Base-by-base conservation (phyloP, 2,797 vertebrate genomes). In the Falco biarmicus region DNA sequence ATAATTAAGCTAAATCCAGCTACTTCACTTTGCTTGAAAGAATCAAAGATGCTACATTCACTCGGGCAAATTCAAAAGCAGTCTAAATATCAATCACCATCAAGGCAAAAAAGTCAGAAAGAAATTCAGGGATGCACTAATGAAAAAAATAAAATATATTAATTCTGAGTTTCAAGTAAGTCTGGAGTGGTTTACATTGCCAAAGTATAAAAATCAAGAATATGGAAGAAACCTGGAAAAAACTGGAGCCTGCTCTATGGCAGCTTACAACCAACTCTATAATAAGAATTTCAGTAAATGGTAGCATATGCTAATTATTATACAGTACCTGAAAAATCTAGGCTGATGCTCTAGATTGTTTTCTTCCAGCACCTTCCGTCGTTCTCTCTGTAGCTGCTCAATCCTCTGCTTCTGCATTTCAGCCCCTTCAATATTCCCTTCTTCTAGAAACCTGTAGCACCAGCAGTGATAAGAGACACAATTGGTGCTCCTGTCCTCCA, bases 371-470 rank as follows among this genome's bases (percentile, higher is more conserved):
- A 98, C 97, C 94, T 98, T 98, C 71, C 99, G 98, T 83, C 99
- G 97, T 43, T 99, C 99, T 96, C 99, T 98, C 98, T 99, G 99
- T 29, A 99, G 98, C 97, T 99, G 98, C 94, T 99, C 99, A 2
- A 99, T 99, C 97, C 99, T 98, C 97, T 99, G 99, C 96, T 99
- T 99, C 90, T 99, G 99, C 69, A 98, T 95, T 97, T 99, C 99
- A 64, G 99, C 99, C 77, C 97, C 98, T 95, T 99, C 99, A 84
- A 98, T 45, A 84, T 99, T 98, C 50, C 99, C 99, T 97, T 99
- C 99, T 96, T 99, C 99, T 73, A 99, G 98, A 96, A 99, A 98
- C 97, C 99, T 99, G 96, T 34, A 88, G 47, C 19, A 83, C 28
- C 59, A 95, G 48, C 20, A 74, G 65, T 10, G 14, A 53, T 59